A percentile compares a stretch with the other conserved stretches of the same genome.
phyloP scores from a whole-genome alignment of 1,140 invertebrate species.

The Trachymyrmex cornetzi region DNA sequence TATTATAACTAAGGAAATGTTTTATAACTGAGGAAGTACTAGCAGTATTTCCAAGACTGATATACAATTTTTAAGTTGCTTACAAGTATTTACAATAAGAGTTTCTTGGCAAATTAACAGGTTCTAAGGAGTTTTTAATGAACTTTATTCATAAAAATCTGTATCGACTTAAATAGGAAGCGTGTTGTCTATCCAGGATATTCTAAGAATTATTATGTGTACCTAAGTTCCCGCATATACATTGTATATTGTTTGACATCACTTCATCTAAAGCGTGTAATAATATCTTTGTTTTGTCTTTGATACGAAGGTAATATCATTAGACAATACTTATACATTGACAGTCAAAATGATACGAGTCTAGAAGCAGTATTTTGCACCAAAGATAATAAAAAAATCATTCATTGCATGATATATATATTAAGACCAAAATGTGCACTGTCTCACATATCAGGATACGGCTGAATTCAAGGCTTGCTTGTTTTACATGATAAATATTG shows the following conservation, averaged over 20 bases:
- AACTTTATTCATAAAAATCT: constrained; percentile 19
- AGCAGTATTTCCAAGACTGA: constrained; percentile 20
- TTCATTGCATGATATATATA: constrained; percentile 71
- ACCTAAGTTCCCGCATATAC: constrained; percentile 45
- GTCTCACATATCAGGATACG: constrained; percentile 69
- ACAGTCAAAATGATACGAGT: constrained; percentile 9
- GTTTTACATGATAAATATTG: constrained; percentile 3
- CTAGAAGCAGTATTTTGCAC: constrained; percentile 36
- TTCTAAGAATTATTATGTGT: constrained; percentile 26
- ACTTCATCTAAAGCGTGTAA: constrained; percentile 31
- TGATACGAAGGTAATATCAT: constrained; percentile 36
- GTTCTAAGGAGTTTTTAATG: constrained; percentile 22
- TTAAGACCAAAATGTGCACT: constrained; percentile 64
- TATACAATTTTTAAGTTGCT: constrained; percentile 7
- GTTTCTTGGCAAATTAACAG: not conserved
- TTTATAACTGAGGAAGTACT: constrained; percentile 14
- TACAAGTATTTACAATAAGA: constrained; percentile 29
- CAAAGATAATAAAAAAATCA: constrained; percentile 26
- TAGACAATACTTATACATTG: not conserved
- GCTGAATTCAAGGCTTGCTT: constrained; percentile 60
- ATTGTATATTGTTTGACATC: constrained; percentile 61
- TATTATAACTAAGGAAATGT: constrained; percentile 13
- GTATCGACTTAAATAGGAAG: constrained; percentile 13
- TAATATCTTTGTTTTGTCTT: constrained; percentile 29
- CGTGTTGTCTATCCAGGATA: constrained; percentile 10